These are phyloP conservation scores for Aporophyla nigra DNA, from an alignment of 2,888 invertebrate genomes.

Conservation along the genomic window DNA sequence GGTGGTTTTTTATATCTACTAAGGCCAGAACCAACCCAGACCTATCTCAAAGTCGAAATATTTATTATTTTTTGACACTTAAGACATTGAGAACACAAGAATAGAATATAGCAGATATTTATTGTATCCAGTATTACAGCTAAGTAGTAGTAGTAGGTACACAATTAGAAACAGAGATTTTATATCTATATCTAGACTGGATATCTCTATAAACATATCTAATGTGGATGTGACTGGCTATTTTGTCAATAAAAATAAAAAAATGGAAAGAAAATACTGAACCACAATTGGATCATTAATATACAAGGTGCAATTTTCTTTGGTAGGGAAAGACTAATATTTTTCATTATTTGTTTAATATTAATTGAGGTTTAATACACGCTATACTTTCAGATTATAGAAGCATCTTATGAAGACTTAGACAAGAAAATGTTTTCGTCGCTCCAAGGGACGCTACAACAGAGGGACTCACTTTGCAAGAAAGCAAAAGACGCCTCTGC, in stretches of 20 bases:
- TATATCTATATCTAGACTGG: too few relatives aligned
- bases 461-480: slow-evolving; percentile 89
- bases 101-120: neutral
- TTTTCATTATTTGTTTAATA: neutral
- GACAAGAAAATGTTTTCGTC: slow-evolving; percentile 90
- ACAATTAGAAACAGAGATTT: too few relatives aligned
- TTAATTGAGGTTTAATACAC: neutral
- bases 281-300: too few relatives aligned
- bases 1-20: neutral
- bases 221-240: neutral
- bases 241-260: neutral
- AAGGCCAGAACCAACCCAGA: neutral
- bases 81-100: neutral
- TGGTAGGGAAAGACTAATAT: neutral
- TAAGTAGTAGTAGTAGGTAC: too few relatives aligned
- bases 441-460: slow-evolving; percentile 91
- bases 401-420: slow-evolving; percentile 91
- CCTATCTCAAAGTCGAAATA: too few relatives aligned
- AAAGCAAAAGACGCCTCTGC: slow-evolving; percentile 91
- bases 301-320: neutral
- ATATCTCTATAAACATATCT: too few relatives aligned
- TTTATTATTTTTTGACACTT: neutral
- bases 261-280: neutral
- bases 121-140: neutral
- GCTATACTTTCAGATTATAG: slow-evolving; percentile 89